Evolutionary conservation across 37 sponge, comb jelly and placozoan species (phyloP), one percentile per base, ranked within the genome.

Genomic region (Beroe ovata): DNA sequence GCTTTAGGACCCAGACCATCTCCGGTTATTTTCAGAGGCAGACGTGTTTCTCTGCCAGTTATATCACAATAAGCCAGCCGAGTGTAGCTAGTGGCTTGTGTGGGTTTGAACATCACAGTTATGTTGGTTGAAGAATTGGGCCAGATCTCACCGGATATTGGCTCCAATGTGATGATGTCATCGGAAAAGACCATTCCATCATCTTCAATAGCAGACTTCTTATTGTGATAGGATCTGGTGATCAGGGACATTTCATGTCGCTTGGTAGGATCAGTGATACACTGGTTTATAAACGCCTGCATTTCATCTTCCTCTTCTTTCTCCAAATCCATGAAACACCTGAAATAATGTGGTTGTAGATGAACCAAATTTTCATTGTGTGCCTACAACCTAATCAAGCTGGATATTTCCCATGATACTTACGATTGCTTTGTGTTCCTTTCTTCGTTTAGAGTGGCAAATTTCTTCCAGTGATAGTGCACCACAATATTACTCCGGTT

Each of bases 71-170:
- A 97, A 32, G 91, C 95, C 60, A 91, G 71, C 29, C 92, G 60
- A 25, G 47, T 38, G 36, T 93, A 92, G 88, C 89, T 92, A 34
- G 60, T 69, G 32, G 92, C 92, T 38, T 91, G 91, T 11, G 90
- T 88, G 11, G 99, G 99, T 54, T 88, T 90, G 91, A 97, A 97
- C 33, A 91, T 90, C 38, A 97, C 89, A 37, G 93, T 93, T 11
- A 97, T 77, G 25, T 93, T 94, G 23, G 95, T 93, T 42, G 93
- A 91, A 8, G 99, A 92, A 60, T 97, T 94, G 36, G 99, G 99
- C 99, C 99, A 97, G 19, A 97, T 91, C 20, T 96, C 97, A 39
- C 97, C 97, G 38, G 93, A 94, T 63, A 93, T 62, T 32, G 97
- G 97, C n/a, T 96, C 97, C 59, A 97, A 88, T 14, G 89, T 34